A percentile compares a stretch with the other conserved stretches of the same genome.
These are phyloP conservation scores for Tychaedon coryphoeus DNA, from an alignment of 2,113 vertebrate species.

Conservation along the genomic window DNA sequence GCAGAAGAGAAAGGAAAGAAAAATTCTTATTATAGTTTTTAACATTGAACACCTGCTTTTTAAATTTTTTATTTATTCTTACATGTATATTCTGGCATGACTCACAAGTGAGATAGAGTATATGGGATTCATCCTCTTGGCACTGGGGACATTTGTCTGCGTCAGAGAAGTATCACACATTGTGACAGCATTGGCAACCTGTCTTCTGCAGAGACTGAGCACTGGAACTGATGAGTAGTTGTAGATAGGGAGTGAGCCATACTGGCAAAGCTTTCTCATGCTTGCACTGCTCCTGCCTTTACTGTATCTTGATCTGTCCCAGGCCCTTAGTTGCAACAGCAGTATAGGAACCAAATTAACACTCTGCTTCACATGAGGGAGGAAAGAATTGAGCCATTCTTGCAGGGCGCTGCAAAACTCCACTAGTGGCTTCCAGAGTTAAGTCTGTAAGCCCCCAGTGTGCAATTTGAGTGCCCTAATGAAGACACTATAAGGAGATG, in stretches of 20 bases:
- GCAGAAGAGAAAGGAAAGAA: background rate
- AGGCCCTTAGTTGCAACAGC: background rate
- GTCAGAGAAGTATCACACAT: background rate
- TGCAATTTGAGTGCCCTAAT: background rate
- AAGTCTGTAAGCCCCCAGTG: background rate
- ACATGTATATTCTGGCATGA: background rate
- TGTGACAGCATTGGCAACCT: background rate
- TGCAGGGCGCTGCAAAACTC: background rate
- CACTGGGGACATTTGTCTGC: background rate
- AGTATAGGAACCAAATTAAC: background rate
- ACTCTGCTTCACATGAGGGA: background rate
- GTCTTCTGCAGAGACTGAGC: background rate
- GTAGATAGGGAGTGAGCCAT: background rate
- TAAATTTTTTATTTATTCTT: slow-evolving; percentile 14
- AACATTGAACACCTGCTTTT: slow-evolving; percentile 9
- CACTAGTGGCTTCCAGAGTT: background rate
- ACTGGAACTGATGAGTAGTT: fast-evolving
- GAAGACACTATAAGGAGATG: background rate
- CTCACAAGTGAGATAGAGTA: background rate
- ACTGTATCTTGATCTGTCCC: background rate
- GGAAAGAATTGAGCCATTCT: background rate
- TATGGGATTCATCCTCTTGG: background rate
- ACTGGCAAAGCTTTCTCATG: background rate
- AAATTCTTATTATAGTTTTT: background rate
- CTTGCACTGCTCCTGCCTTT: background rate